Percentiles rank a stretch among this genome's conserved stretches.
Evolutionary conservation across 2,797 vertebrate genomes (phyloP).

Genomic region (Chelonia mydas): DNA sequence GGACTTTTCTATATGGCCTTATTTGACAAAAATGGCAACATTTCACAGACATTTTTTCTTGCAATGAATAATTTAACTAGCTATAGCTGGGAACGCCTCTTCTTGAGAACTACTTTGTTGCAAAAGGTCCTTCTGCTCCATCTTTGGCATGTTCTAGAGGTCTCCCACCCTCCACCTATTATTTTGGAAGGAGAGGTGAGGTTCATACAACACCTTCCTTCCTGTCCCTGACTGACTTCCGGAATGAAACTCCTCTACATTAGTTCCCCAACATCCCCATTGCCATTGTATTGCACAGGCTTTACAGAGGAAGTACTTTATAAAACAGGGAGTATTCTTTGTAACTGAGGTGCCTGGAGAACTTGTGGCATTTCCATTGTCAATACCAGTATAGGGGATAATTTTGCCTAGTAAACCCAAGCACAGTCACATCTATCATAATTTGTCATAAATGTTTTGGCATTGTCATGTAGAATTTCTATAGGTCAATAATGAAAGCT

Average conservation of each 20-base stretch:
- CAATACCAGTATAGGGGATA: constrained; percentile 40
- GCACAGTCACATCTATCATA: neutral
- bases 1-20: neutral
- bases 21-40: neutral
- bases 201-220: neutral
- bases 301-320: neutral
- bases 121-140: neutral
- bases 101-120: neutral
- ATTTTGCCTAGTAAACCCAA: constrained; percentile 54
- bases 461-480: constrained; percentile 35
- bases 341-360: neutral
- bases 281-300: neutral
- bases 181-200: neutral
- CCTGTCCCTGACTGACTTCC: neutral
- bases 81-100: neutral
- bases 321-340: neutral
- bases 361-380: constrained; percentile 50
- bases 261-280: neutral
- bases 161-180: neutral
- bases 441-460: constrained; percentile 48
- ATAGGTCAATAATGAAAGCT: constrained; percentile 9
- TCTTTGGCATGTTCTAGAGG: neutral
- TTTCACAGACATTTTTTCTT: neutral
- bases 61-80: neutral
- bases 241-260: neutral